Evolutionary conservation across 2,888 invertebrate genomes (phyloP).

Genomic region (Yponomeuta sedellus): DNA sequence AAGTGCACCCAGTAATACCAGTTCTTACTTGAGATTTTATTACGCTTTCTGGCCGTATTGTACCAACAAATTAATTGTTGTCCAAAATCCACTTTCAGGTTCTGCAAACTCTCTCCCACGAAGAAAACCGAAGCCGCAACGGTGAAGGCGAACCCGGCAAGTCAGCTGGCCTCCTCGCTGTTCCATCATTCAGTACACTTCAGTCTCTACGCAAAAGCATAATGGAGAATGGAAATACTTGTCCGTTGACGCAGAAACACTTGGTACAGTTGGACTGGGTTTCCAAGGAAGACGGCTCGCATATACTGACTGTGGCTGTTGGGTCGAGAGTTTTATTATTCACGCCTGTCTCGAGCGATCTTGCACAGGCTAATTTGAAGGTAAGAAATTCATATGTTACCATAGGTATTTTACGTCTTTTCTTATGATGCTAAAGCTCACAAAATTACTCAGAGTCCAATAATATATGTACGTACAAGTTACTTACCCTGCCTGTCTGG

Average conservation of each 20-base stretch:
- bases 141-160: constrained; percentile 73
- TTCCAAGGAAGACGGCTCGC: constrained; percentile 98
- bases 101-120: constrained; percentile 87
- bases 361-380: constrained; percentile 95
- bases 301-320: constrained; percentile 96
- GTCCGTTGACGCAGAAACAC: constrained; percentile 93
- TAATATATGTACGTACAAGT: not conserved
- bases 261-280: constrained; percentile 99
- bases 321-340: constrained; percentile 95
- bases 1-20: too few species aligned
- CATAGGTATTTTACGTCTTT: too few species aligned
- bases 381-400: constrained; percentile 33
- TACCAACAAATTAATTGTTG: too few species aligned
- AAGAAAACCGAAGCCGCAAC: constrained; percentile 80
- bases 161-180: constrained; percentile 83
- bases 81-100: constrained; percentile 50
- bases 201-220: constrained; percentile 92
- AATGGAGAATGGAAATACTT: constrained; percentile 93
- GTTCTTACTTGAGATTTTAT: too few species aligned
- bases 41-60: too few species aligned
- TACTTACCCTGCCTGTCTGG: not conserved
- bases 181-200: constrained; percentile 93
- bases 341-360: constrained; percentile 94
- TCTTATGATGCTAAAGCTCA: not conserved
- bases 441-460: too few species aligned